These are phyloP conservation scores for Setipinna tenuifilis DNA, from an alignment of 2,797 vertebrate genomes.

Conservation along the genomic window DNA sequence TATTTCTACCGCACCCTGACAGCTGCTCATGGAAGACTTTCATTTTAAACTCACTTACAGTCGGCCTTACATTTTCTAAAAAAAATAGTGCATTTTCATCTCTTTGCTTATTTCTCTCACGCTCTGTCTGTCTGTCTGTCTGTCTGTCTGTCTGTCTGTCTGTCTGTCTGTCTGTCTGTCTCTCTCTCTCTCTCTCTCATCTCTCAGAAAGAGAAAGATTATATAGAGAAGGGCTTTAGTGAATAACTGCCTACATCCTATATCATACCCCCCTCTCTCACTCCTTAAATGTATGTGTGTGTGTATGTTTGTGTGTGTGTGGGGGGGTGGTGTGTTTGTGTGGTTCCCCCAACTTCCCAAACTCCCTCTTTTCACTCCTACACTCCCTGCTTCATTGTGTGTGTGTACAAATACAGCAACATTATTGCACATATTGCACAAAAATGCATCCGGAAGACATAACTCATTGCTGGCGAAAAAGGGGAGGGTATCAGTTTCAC, in stretches of 20 bases:
- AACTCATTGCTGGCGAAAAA: background rate
- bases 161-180: too few species aligned
- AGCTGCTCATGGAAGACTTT: background rate
- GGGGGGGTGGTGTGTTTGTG: background rate
- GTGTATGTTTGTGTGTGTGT: background rate
- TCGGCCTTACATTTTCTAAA: background rate
- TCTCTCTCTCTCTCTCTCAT: too few species aligned
- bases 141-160: too few species aligned
- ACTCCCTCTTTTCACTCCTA: background rate
- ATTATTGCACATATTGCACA: background rate
- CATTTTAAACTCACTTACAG: background rate
- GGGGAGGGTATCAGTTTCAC: too few species aligned
- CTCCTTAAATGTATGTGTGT: background rate
- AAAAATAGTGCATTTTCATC: background rate
- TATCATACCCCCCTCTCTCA: background rate
- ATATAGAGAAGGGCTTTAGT: too few species aligned
- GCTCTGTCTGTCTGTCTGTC: too few species aligned
- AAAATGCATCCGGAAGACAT: background rate
- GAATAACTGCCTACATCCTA: background rate
- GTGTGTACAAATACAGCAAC: too few species aligned
- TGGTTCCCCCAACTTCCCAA: too few species aligned
- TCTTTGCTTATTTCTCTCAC: too few species aligned
- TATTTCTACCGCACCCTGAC: too few species aligned
- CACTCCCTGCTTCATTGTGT: too few species aligned
- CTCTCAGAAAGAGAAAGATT: background rate